These are phyloP conservation scores for Cisticola juncidis DNA, from an alignment of 2,113 vertebrate species.

Conservation along the genomic window DNA sequence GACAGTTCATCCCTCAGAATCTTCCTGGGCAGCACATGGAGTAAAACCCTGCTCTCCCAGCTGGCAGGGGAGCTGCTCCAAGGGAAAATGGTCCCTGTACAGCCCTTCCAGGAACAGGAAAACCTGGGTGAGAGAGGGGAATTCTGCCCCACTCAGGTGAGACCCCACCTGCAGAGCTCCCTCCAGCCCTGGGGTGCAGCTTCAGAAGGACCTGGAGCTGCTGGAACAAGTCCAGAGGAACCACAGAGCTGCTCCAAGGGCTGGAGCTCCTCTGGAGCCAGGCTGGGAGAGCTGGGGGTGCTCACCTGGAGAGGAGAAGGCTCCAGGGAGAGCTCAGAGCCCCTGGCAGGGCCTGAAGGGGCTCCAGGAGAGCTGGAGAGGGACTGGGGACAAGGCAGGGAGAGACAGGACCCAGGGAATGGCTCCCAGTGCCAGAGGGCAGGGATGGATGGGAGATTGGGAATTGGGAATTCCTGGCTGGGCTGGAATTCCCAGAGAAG, in stretches of 20 bases:
- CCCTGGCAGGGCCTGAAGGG: background rate
- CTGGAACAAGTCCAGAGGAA: background rate
- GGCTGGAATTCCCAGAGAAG: too few species aligned
- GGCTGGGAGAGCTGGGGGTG: background rate
- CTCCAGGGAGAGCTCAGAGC: background rate
- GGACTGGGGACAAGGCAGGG: background rate
- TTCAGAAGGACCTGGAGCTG: background rate
- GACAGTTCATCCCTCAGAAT: background rate
- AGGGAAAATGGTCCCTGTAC: background rate
- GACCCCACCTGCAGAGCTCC: background rate
- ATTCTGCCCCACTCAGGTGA: background rate
- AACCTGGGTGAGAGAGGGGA: background rate
- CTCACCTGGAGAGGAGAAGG: background rate
- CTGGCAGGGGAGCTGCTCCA: background rate
- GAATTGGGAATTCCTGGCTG: background rate
- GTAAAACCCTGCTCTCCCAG: background rate
- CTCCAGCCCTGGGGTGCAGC: background rate
- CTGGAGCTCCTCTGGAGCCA: background rate
- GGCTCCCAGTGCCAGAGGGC: background rate
- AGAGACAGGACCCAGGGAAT: background rate
- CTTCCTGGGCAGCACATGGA: background rate
- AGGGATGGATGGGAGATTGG: fast-evolving
- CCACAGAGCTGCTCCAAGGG: fast-evolving
- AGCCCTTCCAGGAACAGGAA: background rate
- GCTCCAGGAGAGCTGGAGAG: background rate